A percentile compares a stretch with the other conserved stretches of the same genome.
These are phyloP conservation scores for Triplophysa rosa DNA, from an alignment of 2,113 vertebrate species.

Conservation along the genomic window DNA sequence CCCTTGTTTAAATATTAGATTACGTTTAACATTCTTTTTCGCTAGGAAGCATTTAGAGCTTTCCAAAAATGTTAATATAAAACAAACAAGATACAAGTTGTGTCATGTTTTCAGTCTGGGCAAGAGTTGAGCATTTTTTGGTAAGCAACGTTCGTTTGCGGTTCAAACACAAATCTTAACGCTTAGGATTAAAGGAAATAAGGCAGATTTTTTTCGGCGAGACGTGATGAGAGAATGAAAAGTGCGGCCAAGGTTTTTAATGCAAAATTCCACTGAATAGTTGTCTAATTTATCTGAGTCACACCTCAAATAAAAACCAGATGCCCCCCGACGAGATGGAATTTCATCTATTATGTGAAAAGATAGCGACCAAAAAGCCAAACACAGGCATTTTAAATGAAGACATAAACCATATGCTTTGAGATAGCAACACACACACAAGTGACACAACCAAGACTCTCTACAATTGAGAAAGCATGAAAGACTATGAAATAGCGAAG, in stretches of 20 bases:
- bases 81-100: not conserved
- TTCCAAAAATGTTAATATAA: not conserved
- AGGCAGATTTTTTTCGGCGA: not conserved
- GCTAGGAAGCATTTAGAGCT: not conserved
- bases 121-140: not conserved
- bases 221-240: conserved; percentile 25
- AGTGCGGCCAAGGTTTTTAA: conserved; percentile 33
- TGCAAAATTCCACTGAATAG: conserved; percentile 38
- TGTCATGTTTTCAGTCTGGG: not conserved
- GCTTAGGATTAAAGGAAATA: not conserved
- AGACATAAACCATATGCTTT: conserved; percentile 43
- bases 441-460: not conserved
- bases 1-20: conserved; percentile 35
- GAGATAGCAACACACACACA: conserved; percentile 33
- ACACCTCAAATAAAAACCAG: conserved; percentile 46
- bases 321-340: conserved; percentile 20
- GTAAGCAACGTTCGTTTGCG: not conserved
- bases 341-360: not conserved
- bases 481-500: conserved; percentile 33
- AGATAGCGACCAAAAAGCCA: not conserved
- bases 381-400: conserved; percentile 6
- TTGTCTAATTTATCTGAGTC: conserved; percentile 38
- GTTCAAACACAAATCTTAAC: not conserved
- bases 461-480: not conserved
- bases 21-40: conserved; percentile 33